A percentile compares a stretch with the other conserved stretches of the same genome.
Conservation (phyloP, 2,797 vertebrate species). For the Sarcophilus harrisii region DNA sequence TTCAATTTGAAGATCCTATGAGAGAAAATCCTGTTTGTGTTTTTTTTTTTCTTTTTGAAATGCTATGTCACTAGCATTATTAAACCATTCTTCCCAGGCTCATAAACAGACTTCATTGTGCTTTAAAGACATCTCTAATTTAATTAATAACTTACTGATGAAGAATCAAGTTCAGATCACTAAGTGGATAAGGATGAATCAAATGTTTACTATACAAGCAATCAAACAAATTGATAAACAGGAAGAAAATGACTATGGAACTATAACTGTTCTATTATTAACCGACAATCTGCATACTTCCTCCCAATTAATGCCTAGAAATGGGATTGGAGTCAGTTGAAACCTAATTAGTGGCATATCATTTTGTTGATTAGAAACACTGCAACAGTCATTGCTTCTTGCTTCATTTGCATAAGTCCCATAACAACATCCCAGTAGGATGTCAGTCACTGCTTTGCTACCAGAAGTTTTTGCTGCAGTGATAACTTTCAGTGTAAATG, state of each 20-base stretch:
- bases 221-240: conserved; percentile 85
- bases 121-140: conserved; percentile 70
- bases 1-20: background rate
- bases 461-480: conserved; percentile 60
- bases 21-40: background rate
- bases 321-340: conserved; percentile 78
- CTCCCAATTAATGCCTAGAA: conserved; percentile 83
- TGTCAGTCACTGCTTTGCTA: conserved; percentile 78
- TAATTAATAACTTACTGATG: conserved; percentile 78
- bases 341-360: conserved; percentile 85
- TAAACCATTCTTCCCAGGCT: conserved; percentile 43
- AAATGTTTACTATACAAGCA: conserved; percentile 84
- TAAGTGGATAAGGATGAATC: conserved; percentile 79
- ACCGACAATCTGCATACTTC: conserved; percentile 82
- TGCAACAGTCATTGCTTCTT: conserved; percentile 73
- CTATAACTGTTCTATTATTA: conserved; percentile 85
- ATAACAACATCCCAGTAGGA: conserved; percentile 70
- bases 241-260: conserved; percentile 81
- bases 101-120: background rate
- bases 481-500: conserved; percentile 67
- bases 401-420: conserved; percentile 76
- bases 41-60: background rate
- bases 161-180: conserved; percentile 62
- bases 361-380: conserved; percentile 83
- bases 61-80: conserved; percentile 24